Evolutionary conservation across 2,113 vertebrate species (phyloP).

Genomic region (Puntigrus tetrazona): DNA sequence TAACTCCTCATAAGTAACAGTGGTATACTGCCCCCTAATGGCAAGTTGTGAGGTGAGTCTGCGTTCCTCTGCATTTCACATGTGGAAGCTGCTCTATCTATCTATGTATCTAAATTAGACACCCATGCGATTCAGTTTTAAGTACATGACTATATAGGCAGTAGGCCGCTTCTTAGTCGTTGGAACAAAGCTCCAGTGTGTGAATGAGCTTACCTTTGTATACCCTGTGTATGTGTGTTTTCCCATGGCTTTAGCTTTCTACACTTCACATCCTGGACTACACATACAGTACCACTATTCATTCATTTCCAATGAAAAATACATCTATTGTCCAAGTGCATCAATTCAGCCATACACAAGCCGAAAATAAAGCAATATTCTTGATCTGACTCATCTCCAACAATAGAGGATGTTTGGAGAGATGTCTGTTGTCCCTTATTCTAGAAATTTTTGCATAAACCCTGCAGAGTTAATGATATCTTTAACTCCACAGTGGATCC

Average conservation of each 20-base stretch:
- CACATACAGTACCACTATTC: background rate
- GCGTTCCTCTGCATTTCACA: too few species aligned
- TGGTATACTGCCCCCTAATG: too few species aligned
- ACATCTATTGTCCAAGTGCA: background rate
- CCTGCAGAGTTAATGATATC: constrained; percentile 19
- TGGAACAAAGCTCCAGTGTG: background rate
- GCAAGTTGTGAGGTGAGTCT: too few species aligned
- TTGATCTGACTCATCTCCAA: background rate
- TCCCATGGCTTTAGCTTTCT: constrained; percentile 5
- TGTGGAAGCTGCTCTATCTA: too few species aligned
- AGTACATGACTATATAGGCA: background rate
- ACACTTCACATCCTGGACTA: constrained; percentile 1
- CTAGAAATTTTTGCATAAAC: background rate
- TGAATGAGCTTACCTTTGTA: background rate
- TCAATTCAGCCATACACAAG: background rate
- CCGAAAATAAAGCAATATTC: background rate
- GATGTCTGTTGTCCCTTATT: background rate
- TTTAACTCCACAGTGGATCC: background rate
- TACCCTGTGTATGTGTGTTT: background rate
- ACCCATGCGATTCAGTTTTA: background rate
- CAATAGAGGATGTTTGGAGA: constrained; percentile 1
- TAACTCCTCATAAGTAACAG: too few species aligned
- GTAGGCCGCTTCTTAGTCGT: background rate
- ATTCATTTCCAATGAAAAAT: background rate
- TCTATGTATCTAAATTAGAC: background rate